phyloP scores from a whole-genome alignment of 2,888 invertebrate species.

The Stictocephala bisonia region DNA sequence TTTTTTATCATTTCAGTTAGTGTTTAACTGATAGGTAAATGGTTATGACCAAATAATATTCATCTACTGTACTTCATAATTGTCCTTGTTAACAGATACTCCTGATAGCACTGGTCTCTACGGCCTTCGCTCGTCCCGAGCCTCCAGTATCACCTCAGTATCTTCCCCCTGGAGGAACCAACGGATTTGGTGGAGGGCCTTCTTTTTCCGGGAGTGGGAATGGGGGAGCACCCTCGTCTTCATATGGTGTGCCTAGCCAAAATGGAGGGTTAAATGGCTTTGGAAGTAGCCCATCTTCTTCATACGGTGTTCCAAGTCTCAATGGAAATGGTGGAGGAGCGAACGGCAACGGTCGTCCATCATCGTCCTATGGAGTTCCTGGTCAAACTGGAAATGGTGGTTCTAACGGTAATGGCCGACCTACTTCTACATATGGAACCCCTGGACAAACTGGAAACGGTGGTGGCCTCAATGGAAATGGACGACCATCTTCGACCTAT shows the following conservation, averaged over 20 bases:
- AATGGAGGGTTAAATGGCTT: conserved; percentile 53
- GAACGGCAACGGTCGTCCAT: conserved; percentile 46
- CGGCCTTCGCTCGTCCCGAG: conserved; percentile 31
- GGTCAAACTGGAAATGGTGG: conserved; percentile 41
- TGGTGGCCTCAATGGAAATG: conserved; percentile 48
- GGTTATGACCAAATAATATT: too few relatives aligned
- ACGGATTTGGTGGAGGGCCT: not conserved
- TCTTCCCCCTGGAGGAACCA: conserved; percentile 22
- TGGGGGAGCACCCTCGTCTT: conserved; percentile 39
- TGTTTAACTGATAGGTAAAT: too few relatives aligned
- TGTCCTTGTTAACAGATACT: too few relatives aligned
- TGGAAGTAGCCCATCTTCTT: conserved; percentile 39
- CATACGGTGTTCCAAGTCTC: conserved; percentile 51
- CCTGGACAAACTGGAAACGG: conserved; percentile 46
- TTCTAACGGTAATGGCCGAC: not conserved
- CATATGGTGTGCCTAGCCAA: conserved; percentile 46
- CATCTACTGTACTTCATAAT: too few relatives aligned
- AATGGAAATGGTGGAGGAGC: conserved; percentile 20
- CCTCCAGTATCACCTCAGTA: conserved; percentile 36
- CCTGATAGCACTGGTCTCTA: conserved; percentile 10
- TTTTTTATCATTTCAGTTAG: too few relatives aligned
- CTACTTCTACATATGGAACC: conserved; percentile 17
- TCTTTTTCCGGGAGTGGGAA: not conserved
- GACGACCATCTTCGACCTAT: conserved; percentile 37
- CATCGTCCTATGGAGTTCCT: conserved; percentile 30